Base-by-base conservation (phyloP, 2,113 vertebrate genomes). In the Benitochromis conjunctus region DNA sequence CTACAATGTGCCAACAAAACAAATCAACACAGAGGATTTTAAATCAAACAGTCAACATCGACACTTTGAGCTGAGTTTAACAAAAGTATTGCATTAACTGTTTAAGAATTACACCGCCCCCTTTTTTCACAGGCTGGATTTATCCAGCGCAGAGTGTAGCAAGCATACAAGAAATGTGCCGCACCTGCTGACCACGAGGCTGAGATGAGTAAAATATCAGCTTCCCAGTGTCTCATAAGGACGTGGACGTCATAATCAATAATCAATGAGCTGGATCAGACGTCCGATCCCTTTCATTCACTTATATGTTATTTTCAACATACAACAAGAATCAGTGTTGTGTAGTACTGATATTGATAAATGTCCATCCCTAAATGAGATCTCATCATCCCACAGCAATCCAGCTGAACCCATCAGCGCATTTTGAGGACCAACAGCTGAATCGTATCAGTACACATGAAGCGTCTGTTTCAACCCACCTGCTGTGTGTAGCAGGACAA, bases 181-280 rank as follows among this genome's bases (percentile, higher is more conserved):
- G 24, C 7, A 69, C 62, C 36, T 14, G 62, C 36, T 69, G 12
- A 43, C 41, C 43, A 69, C 41, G 62, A 66, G 62, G 19, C 62
- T 66, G 36, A 41, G 11, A 66, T 41, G 0, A 38, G 60, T 13
- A 41, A 41, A 38, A 21, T 66, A 66, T 41, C 36, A 14, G n/a
- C 36, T 64, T 64, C 31, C 6, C 3, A 2, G 18, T 0, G 10
- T 64, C 31, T 64, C 31, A 66, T 13, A 14, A 41, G 36, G 3
- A 21, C 19, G 34, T 0, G 34, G 62, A 41, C 19, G 0, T 19
- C 34, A 66, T 13, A 21, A 66, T 66, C 34, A 13, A 9, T 3
- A 0, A 6, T 69, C 62, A 41, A 24, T 14, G 36, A 69, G 36
- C 2, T 43, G 62, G 62, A 69, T 69, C 62, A 43, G 62, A 66